Percentiles rank a stretch among this genome's conserved stretches.
Conservation (phyloP, 2,113 vertebrate genomes). For the Henicopernis longicauda region DNA sequence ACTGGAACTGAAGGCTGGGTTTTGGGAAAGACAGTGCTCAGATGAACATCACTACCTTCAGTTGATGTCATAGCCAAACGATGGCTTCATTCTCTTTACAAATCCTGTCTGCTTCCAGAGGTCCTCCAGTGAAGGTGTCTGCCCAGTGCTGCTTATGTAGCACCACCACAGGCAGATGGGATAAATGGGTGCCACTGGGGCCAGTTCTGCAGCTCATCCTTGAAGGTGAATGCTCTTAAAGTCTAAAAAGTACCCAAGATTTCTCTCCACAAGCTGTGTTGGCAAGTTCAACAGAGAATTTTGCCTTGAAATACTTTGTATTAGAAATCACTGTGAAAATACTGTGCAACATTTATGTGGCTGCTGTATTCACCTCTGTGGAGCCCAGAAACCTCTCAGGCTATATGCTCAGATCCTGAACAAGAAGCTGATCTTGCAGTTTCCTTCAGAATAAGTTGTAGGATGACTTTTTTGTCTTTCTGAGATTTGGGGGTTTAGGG, state of each 20-base stretch:
- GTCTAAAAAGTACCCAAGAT: background rate
- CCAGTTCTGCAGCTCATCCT: background rate
- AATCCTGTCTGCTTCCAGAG: background rate
- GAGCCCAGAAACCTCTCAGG: background rate
- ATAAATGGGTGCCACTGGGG: accelerated
- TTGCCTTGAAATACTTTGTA: background rate
- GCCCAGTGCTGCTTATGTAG: background rate
- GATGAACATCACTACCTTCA: background rate
- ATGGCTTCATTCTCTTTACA: background rate
- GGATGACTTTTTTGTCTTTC: background rate
- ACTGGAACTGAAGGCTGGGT: background rate
- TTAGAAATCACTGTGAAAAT: background rate
- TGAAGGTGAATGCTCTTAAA: background rate
- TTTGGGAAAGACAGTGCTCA: background rate
- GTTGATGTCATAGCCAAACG: background rate
- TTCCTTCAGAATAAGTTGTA: background rate
- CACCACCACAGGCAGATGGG: background rate
- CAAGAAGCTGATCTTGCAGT: background rate
- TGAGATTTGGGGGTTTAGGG: background rate
- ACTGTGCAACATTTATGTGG: background rate
- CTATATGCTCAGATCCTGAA: accelerated
- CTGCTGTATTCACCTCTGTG: background rate
- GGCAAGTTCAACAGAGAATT: background rate
- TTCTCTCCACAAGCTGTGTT: background rate
- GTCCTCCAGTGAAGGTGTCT: background rate